Conservation (phyloP, 2,888 invertebrate species). For the Flabesymbios commensalis region DNA sequence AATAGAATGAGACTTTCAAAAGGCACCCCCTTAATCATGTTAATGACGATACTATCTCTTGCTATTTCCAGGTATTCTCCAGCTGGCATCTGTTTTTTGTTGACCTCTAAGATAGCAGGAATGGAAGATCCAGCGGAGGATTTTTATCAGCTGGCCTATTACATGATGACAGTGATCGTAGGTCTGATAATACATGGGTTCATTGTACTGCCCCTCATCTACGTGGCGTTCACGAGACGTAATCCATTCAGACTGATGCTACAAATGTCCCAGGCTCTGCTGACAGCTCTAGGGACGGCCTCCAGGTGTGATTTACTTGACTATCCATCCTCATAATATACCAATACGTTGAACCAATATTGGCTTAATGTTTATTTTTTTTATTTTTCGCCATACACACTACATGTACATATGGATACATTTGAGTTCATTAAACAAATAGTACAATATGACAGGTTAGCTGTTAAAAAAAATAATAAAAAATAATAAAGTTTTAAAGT, state of each 20-base stretch:
- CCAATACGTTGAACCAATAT: too few species aligned
- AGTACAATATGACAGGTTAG: too few species aligned
- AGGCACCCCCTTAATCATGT: too few species aligned
- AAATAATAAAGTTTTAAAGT: too few species aligned
- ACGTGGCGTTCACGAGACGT: conserved; percentile 76
- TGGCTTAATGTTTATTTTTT: too few species aligned
- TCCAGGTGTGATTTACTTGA: conserved; percentile 70
- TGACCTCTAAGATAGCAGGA: conserved; percentile 79
- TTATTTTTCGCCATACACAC: too few species aligned
- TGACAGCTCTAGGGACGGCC: conserved; percentile 87
- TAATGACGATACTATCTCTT: too few species aligned
- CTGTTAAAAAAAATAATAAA: too few species aligned
- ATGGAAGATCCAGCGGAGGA: conserved; percentile 70
- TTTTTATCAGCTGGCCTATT: conserved; percentile 62
- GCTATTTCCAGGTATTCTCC: conserved; percentile 50
- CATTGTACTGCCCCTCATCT: conserved; percentile 81
- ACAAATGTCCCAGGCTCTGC: conserved; percentile 79
- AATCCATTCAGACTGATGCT: conserved; percentile 87
- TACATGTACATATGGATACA: too few species aligned
- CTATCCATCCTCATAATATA: background rate
- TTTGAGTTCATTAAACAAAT: too few species aligned
- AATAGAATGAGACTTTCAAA: too few species aligned
- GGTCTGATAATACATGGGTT: conserved; percentile 85
- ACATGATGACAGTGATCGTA: conserved; percentile 77
- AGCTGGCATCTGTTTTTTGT: conserved; percentile 49